Percentiles rank a stretch among this genome's conserved stretches.
phyloP scores from a whole-genome alignment of 2,797 vertebrate species.

The Pipistrellus kuhlii region DNA sequence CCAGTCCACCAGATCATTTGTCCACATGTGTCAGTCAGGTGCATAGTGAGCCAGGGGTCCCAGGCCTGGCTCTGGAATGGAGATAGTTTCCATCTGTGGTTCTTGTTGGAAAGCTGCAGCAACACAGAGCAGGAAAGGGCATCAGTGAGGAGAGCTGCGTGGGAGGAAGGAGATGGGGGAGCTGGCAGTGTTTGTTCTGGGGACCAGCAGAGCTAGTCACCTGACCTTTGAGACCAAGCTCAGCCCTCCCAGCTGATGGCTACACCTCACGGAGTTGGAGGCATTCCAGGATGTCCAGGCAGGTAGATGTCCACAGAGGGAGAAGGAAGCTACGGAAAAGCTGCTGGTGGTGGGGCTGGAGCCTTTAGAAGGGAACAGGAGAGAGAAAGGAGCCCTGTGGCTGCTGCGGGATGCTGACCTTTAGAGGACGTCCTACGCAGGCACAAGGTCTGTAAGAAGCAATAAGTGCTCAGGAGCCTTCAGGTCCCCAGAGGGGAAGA shows the following conservation, averaged over 20 bases:
- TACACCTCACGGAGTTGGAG: background rate
- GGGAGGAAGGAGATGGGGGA: background rate
- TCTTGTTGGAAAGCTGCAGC: background rate
- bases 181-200: background rate
- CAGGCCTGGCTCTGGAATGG: background rate
- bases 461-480: conserved; percentile 10
- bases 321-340: background rate
- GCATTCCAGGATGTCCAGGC: background rate
- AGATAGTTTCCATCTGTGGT: accelerated
- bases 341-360: background rate
- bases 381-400: background rate
- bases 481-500: conserved; percentile 38
- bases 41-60: background rate
- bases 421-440: background rate
- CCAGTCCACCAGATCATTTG: background rate
- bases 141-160: background rate
- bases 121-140: background rate
- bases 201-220: background rate
- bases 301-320: background rate
- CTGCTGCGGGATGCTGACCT: background rate
- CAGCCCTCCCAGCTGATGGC: background rate
- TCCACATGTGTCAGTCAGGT: background rate
- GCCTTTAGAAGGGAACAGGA: background rate
- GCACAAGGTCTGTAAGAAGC: background rate
- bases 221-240: background rate